Base-by-base conservation (phyloP, 2,888 invertebrate species). In the Hyles lineata region DNA sequence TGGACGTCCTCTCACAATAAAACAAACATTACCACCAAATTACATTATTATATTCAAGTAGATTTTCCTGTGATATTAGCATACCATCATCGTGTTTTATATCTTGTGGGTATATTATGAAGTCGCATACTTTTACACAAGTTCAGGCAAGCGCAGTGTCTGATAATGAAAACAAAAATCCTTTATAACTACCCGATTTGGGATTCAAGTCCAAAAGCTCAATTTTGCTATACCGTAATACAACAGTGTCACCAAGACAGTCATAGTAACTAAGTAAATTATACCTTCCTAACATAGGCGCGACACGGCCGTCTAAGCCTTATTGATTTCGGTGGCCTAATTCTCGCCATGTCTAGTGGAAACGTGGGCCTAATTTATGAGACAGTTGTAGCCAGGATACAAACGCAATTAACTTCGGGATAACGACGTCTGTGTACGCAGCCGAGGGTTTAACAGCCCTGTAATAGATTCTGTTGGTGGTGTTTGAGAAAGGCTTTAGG, bases 281-380 rank as follows among this genome's bases (percentile, higher is more conserved):
- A 67, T 50, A 15, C 43, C 50, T 43, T 67, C 50, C 43, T 50
- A 43, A 67, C 50, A 67, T 61, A 5, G 61, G 29, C 50, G 23
- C 67, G 67, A 58, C 58, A 55, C 32, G 43, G 58, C 23, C 67
- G 35, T 58, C 77, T 75, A 73, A 74, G 73, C 77, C 70, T 72
- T 85, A 89, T 89, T 83, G 89, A 89, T 89, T 87, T 85, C 82
- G 80, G 76, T 86, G 86, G 75, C 87, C 88, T 81, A 85, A 84
- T 88, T 88, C 83, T 71, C 70, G 71, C 61, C 73, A 74, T 78
- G 78, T 80, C 76, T 76, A 79, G 79, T 79, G 78, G 77, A 71
- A n/a, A 35, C 43, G 67, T 67, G 67, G 50, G 43, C 23, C 8
- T n/a, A 21, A 63, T 63, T 67, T 67, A 67, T 50, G 67, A 50